Evolutionary conservation across 2,888 invertebrate species (phyloP), one percentile per base, ranked within the genome.

Genomic region (Yponomeuta plumbellus): DNA sequence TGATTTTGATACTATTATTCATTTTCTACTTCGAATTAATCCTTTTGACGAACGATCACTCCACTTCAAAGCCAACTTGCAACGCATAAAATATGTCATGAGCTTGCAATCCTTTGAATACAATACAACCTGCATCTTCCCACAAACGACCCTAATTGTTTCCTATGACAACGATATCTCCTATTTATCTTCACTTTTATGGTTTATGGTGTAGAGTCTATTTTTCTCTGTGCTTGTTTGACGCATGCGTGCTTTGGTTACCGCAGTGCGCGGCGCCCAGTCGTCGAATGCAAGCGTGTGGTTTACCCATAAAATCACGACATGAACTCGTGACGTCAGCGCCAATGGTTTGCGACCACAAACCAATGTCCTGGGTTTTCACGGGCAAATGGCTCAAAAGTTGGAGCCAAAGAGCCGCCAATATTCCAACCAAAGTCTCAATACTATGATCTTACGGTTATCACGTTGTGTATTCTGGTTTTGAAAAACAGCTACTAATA

Each of bases 211-310:
- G 69, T 78, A 80, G 70, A 75, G 83, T 74, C 72, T 70, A 67
- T 69, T 76, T 78, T 75, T 59, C 71, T 67, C 71, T 77, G 77
- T 72, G 69, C 67, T 70, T 23, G 65, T 69, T 17, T 67, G 52
- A 85, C 90, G 89, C 90, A 90, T 89, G 90, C 90, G 90, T 86
- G 80, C 75, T 83, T 66, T 59, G 67, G 75, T 71, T 86, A 87
- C 90, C 90, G 90, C 90, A 90, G 86, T 90, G 90, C 90, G 90
- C 89, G 90, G 88, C 90, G 90, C 87, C 90, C 80, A 71, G 69
- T 72, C 82, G 89, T 82, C 87, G 81, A 79, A 52, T 70, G 73
- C 69, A 52, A 84, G 83, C 88, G 88, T 89, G 89, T 79, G 81
- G 80, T 79, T 78, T 79, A 75, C 76, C 84, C 86, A 86, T 88